phyloP scores from a whole-genome alignment of 2,888 invertebrate genomes.

The Tuberolachnus salignus region DNA sequence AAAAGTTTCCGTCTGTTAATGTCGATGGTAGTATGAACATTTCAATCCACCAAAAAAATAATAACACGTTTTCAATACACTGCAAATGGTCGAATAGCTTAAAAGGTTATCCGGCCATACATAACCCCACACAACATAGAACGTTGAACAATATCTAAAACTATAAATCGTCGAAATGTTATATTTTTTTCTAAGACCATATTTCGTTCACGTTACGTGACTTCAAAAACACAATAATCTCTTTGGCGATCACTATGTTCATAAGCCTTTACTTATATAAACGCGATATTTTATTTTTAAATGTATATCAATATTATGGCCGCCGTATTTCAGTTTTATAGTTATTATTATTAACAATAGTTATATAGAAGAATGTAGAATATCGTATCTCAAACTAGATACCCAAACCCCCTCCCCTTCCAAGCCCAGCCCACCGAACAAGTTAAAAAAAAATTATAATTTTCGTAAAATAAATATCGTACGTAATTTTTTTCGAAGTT shows the following conservation, averaged over 20 bases:
- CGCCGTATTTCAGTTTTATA: background rate
- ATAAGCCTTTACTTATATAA: background rate
- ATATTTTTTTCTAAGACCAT: background rate
- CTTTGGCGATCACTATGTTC: background rate
- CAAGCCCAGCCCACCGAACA: no score
- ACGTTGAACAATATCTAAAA: background rate
- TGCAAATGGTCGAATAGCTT: conserved; percentile 14
- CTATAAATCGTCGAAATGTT: conserved; percentile 18
- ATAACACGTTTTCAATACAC: background rate
- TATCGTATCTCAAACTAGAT: no score
- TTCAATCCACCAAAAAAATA: background rate
- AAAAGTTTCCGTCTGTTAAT: conserved; percentile 28
- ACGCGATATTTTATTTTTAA: conserved; percentile 2
- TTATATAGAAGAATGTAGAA: no score
- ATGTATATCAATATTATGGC: background rate
- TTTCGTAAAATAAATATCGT: no score
- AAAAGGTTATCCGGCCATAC: background rate
- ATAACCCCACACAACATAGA: background rate
- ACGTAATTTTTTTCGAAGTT: no score
- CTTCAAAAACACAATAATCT: background rate
- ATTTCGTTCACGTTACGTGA: background rate
- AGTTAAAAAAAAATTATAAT: no score
- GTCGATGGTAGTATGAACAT: conserved; percentile 6
- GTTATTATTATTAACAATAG: background rate
- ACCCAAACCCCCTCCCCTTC: no score